Evolutionary conservation across 2,113 vertebrate genomes (phyloP), one percentile per base, ranked within the genome.

Genomic region (Oplegnathus fasciatus): DNA sequence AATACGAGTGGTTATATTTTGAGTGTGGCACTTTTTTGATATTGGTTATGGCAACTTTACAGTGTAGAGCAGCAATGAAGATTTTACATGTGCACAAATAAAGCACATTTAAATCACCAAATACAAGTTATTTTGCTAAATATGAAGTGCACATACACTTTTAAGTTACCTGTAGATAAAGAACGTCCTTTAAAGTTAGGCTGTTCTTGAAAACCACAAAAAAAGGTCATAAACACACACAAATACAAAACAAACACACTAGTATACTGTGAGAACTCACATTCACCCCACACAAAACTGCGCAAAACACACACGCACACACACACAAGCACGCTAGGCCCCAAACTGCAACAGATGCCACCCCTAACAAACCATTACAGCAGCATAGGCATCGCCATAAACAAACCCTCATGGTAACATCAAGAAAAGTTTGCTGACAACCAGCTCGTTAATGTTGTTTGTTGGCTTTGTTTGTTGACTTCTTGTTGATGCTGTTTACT

Each of bases 391-490:
- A 40, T 62, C 72, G 2, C 48, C 77, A 89, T 86, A 87, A 89
- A 90, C 79, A 84, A 86, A 83, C 83, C 89, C 87, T 90, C 32
- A 26, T 50, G 76, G 87, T 84, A 78, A 88, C 86, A 88, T 93
- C 55, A 83, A 89, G 85, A 83, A 85, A 87, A 89, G 85, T 93
- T 93, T 88, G 87, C 89, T 88, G 91, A 92, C 88, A 89, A 65
- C 17, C 1, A 83, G 78, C 87, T 91, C 34, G 30, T 86, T 89
- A 89, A 84, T 78, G 86, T 54, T 79, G 78, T 83, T 80, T 77
- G 82, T 78, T 77, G 72, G 55, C 74, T 88, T 67, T 85, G 65
- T 85, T 85, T 86, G 82, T 83, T 77, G 77, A 85, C 71, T 86
- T 71, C n/a, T 70, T 40, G 83, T 78, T 85, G 88, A 70, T 48